Evolutionary conservation across 2,888 invertebrate genomes (phyloP).

Genomic region (Listrodromus nycthemerus): DNA sequence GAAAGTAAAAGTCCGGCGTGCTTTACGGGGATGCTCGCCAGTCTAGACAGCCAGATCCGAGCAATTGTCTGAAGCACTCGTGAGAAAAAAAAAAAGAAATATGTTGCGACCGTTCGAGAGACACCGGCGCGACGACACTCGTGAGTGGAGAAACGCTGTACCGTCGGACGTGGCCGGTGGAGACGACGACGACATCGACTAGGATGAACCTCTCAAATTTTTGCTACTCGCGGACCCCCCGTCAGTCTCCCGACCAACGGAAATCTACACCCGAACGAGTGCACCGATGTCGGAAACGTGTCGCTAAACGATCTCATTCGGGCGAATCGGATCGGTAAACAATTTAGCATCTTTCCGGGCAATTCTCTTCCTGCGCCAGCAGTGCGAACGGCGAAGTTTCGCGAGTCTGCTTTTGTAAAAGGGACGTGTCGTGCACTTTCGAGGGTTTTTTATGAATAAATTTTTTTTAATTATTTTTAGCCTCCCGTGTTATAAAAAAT

Average conservation of each 20-base stretch:
- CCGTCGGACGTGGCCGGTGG: slow-evolving; percentile 42
- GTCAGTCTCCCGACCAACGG: slow-evolving; percentile 53
- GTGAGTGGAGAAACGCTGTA: slow-evolving; percentile 67
- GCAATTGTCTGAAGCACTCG: slow-evolving; percentile 80
- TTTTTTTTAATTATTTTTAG: too few relatives aligned
- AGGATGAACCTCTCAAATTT: slow-evolving; percentile 43
- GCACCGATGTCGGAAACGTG: slow-evolving; percentile 27
- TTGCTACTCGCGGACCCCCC: slow-evolving; percentile 35
- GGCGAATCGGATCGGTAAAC: neutral
- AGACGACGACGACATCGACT: slow-evolving; percentile 42
- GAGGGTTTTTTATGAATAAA: too few relatives aligned
- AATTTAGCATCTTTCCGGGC: too few relatives aligned
- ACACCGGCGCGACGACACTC: slow-evolving; percentile 63
- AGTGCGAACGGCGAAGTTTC: too few relatives aligned
- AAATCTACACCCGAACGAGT: slow-evolving; percentile 46
- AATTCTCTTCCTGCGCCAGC: too few relatives aligned
- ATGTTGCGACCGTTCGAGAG: slow-evolving; percentile 50
- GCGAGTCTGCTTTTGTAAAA: too few relatives aligned
- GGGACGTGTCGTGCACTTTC: too few relatives aligned
- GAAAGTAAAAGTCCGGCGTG: slow-evolving; percentile 55
- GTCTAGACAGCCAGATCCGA: slow-evolving; percentile 83
- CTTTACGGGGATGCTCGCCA: slow-evolving; percentile 71
- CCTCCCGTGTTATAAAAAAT: too few relatives aligned
- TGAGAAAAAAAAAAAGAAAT: slow-evolving; percentile 73
- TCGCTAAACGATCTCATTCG: slow-evolving; percentile 13